phyloP scores from a whole-genome alignment of 2,113 vertebrate species.

The Circaetus cinerascens region DNA sequence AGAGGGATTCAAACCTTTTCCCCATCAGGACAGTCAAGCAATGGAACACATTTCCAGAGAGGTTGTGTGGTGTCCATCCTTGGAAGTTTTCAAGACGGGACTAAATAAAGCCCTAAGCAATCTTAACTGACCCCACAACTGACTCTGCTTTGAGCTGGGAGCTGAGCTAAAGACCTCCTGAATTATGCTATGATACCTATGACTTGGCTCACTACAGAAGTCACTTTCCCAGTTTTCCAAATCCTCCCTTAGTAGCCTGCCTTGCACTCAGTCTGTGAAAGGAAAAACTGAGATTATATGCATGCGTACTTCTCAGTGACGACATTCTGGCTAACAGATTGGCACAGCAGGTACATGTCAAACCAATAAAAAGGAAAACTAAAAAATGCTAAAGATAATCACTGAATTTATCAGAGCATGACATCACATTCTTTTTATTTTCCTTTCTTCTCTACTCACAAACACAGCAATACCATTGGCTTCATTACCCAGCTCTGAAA shows the following conservation, averaged over 20 bases:
- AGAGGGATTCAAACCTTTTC: neutral
- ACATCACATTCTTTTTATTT: constrained; percentile 1
- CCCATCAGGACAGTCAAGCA: neutral
- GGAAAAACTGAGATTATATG: neutral
- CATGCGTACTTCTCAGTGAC: neutral
- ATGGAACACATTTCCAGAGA: neutral
- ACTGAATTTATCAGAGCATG: constrained; percentile 46
- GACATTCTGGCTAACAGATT: constrained; percentile 5
- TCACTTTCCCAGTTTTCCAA: neutral
- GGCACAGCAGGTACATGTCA: constrained; percentile 47
- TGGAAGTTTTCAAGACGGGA: neutral
- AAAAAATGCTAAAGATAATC: neutral
- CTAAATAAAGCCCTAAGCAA: neutral
- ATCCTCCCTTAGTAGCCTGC: neutral
- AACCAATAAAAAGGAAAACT: constrained; percentile 12
- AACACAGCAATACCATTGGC: neutral
- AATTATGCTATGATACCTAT: neutral
- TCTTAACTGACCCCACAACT: neutral
- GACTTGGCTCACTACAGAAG: neutral
- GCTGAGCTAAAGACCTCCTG: neutral
- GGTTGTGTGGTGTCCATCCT: neutral
- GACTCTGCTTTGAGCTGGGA: neutral
- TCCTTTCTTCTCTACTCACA: neutral
- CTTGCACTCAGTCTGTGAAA: neutral
- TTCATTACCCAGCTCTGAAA: constrained; percentile 42